These are phyloP conservation scores for Dissostichus mawsoni DNA, from an alignment of 2,113 vertebrate species.

Conservation along the genomic window DNA sequence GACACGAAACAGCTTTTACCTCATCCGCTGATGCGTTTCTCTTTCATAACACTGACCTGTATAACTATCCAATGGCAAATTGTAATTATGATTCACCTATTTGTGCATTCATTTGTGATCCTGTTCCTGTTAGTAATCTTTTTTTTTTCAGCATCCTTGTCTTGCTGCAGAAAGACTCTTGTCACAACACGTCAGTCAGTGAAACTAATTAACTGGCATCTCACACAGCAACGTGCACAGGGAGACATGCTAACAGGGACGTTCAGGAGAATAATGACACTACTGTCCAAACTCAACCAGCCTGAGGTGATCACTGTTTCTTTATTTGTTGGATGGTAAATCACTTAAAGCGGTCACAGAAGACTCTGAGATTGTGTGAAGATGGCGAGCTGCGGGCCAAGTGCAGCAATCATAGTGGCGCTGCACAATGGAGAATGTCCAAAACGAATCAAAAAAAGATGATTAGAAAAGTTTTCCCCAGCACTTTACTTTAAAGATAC, in stretches of 20 bases:
- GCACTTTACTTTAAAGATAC: not conserved
- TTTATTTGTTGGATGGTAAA: constrained; percentile 21
- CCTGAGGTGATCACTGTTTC: constrained; percentile 9
- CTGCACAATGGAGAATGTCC: not conserved
- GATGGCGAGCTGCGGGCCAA: not conserved
- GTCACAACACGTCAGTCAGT: constrained; percentile 37
- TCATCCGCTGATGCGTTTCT: constrained; percentile 24
- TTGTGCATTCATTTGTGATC: constrained; percentile 31
- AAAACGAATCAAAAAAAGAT: not conserved
- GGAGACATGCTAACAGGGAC: constrained; percentile 39
- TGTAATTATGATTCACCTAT: constrained; percentile 24
- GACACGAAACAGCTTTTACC: constrained; percentile 29
- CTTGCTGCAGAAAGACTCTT: constrained; percentile 31
- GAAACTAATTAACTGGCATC: constrained; percentile 30
- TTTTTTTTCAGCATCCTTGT: constrained; percentile 37
- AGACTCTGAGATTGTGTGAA: not conserved
- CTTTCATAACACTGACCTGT: constrained; percentile 7
- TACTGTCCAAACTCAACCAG: constrained; percentile 18
- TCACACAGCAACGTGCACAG: constrained; percentile 12
- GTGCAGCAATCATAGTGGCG: not conserved
- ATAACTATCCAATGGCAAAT: not conserved
- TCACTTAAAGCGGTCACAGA: constrained; percentile 30
- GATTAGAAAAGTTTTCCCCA: constrained; percentile 7
- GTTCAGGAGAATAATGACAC: constrained; percentile 36
- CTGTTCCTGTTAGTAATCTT: constrained; percentile 25